These are phyloP conservation scores for Betta splendens DNA, from an alignment of 2,797 vertebrate genomes.

Conservation along the genomic window DNA sequence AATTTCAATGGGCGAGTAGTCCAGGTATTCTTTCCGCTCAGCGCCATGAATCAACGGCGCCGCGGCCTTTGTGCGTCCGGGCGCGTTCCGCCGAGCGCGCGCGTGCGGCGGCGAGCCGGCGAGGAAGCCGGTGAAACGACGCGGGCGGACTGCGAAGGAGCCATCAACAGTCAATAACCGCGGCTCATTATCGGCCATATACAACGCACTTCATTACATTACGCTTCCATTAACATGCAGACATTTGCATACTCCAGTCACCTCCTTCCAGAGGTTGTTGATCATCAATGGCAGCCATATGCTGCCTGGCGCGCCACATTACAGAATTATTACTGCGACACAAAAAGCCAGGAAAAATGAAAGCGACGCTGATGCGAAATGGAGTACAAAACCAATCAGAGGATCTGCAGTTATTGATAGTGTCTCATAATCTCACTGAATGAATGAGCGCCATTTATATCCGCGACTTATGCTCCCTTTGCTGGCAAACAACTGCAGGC, in stretches of 20 bases:
- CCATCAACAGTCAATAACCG: conserved; percentile 75
- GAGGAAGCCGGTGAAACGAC: conserved; percentile 64
- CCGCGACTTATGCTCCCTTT: conserved; percentile 6
- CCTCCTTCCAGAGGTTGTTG: conserved; percentile 67
- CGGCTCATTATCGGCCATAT: conserved; percentile 75
- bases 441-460: conserved; percentile 44
- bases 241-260: conserved; percentile 79
- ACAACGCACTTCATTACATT: conserved; percentile 76
- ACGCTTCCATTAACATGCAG: conserved; percentile 75
- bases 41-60: conserved; percentile 69
- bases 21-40: conserved; percentile 67
- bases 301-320: conserved; percentile 64
- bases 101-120: conserved; percentile 50
- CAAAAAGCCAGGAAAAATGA: conserved; percentile 63
- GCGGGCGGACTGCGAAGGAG: conserved; percentile 58
- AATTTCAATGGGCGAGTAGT: conserved; percentile 69
- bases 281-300: conserved; percentile 80
- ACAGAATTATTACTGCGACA: conserved; percentile 68
- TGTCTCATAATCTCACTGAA: conserved; percentile 33
- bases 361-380: conserved; percentile 57
- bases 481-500: conserved; percentile 26
- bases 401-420: conserved; percentile 37
- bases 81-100: conserved; percentile 21
- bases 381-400: conserved; percentile 56
- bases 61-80: conserved; percentile 46